These are phyloP conservation scores for Phyllostomus hastatus DNA, from an alignment of 2,113 vertebrate species.

Conservation along the genomic window DNA sequence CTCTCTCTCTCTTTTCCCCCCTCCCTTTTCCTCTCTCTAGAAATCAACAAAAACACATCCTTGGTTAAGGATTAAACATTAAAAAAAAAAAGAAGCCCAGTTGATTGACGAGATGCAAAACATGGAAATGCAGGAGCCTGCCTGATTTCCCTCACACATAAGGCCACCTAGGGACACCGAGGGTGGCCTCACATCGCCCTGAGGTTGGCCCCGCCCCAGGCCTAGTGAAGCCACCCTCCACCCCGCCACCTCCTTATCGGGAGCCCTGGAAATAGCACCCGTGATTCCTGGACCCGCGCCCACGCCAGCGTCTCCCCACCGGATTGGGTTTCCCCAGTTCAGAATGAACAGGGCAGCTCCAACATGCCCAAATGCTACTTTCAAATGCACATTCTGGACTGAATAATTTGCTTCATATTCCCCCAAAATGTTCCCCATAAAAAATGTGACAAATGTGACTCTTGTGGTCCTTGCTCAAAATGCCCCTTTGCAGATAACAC, in stretches of 20 bases:
- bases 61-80: too few relatives aligned
- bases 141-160: background rate
- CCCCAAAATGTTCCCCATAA: background rate
- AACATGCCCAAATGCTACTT: background rate
- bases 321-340: background rate
- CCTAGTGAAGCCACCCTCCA: background rate
- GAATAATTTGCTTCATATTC: background rate
- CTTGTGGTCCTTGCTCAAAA: background rate
- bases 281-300: background rate
- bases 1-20: too few relatives aligned
- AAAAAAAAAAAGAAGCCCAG: background rate
- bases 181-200: constrained; percentile 36
- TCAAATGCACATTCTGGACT: background rate
- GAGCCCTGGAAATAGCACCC: constrained; percentile 40
- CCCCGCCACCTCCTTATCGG: background rate
- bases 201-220: constrained; percentile 12
- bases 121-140: background rate
- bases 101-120: background rate
- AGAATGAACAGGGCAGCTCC: background rate
- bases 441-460: background rate
- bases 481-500: background rate
- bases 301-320: background rate
- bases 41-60: too few relatives aligned
- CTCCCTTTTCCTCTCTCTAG: too few relatives aligned
- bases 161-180: constrained; percentile 3